Evolutionary conservation across 2,113 vertebrate species (phyloP).

Genomic region (Phyllostomus discolor): DNA sequence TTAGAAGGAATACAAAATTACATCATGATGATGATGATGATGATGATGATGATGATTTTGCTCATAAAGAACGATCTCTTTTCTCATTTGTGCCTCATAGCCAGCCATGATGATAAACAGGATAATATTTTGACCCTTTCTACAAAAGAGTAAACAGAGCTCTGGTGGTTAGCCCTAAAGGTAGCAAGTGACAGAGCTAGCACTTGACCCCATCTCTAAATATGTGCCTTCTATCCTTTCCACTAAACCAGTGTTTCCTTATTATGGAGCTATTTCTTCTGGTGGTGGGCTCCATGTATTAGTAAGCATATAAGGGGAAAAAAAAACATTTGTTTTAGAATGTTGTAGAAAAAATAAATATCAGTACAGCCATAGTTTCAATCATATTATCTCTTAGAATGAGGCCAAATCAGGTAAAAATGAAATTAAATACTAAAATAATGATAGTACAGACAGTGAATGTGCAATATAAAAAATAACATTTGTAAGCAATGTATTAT

Average conservation of each 20-base stretch:
- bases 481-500: neutral
- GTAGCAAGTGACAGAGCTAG: neutral
- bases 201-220: neutral
- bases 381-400: neutral
- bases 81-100: neutral
- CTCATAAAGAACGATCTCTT: neutral
- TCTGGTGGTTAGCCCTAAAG: neutral
- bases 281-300: neutral
- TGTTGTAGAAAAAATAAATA: neutral
- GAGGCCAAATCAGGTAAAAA: neutral
- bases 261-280: neutral
- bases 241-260: neutral
- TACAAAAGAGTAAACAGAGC: neutral
- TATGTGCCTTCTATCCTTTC: neutral
- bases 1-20: neutral
- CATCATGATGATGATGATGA: neutral
- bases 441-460: neutral
- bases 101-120: neutral
- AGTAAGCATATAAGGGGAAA: neutral
- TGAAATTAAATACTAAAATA: neutral
- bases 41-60: neutral
- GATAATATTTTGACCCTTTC: neutral
- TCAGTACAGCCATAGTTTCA: neutral
- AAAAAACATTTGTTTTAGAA: neutral
- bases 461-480: neutral